phyloP scores from a whole-genome alignment of 2,888 invertebrate species.

The Rotaria socialis region DNA sequence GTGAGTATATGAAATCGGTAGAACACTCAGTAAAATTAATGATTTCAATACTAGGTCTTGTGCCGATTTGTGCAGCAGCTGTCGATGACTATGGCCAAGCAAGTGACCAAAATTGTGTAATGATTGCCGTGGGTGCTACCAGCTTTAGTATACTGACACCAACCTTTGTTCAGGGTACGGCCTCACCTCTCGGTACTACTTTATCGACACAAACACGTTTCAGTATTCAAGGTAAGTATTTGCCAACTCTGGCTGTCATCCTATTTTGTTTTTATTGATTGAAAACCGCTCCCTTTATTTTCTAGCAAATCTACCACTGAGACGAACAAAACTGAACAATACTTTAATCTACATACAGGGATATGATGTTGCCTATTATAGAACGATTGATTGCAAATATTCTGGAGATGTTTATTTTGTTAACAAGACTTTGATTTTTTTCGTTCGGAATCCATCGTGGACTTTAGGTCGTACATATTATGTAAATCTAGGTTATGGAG shows the following conservation, averaged over 20 bases:
- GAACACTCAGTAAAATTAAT: not conserved
- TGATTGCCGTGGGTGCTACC: not conserved
- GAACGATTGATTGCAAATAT: constrained; percentile 13
- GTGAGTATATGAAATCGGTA: not conserved
- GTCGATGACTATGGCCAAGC: not conserved
- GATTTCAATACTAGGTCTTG: not conserved
- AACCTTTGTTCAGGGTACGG: not conserved
- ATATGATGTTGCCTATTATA: rapidly evolving
- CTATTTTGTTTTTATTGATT: too few relatives aligned
- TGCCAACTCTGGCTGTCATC: too few relatives aligned
- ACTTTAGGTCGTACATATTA: not conserved
- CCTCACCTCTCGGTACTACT: not conserved
- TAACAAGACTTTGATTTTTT: not conserved
- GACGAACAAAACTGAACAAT: not conserved
- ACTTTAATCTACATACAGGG: not conserved
- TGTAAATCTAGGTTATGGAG: not conserved
- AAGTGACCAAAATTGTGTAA: not conserved
- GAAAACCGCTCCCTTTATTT: not conserved
- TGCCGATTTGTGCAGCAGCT: not conserved
- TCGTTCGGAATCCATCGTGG: not conserved
- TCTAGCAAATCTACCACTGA: not conserved
- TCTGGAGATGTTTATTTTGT: not conserved
- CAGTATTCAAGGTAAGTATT: not conserved
- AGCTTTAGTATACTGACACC: not conserved
- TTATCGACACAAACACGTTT: not conserved